Base-by-base conservation (phyloP, 2,113 vertebrate species). In the Shinisaurus crocodilurus region DNA sequence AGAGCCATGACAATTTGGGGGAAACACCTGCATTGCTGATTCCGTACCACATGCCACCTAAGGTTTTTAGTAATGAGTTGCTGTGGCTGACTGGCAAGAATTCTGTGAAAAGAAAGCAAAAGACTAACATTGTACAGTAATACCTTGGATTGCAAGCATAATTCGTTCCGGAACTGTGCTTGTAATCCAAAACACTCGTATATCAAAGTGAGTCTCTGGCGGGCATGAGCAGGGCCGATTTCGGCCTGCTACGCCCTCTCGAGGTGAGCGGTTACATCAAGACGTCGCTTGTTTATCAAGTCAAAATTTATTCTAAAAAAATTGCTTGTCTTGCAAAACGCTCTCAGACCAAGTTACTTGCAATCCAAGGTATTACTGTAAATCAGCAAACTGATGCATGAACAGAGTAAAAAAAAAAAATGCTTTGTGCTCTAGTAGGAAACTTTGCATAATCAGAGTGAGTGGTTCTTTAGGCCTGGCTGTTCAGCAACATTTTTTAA, bases 351-450 rank as follows among this genome's bases (percentile, higher is more conserved):
- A n/a, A n/a, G n/a, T n/a, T n/a, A n/a, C n/a, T n/a, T n/a, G n/a
- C n/a, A n/a, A n/a, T n/a, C n/a, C n/a, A n/a, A n/a, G n/a, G n/a
- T n/a, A n/a, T n/a, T n/a, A n/a, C n/a, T n/a, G n/a, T 54, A 54
- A 93, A 96, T 93, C 94, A 96, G 92, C 90, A 94, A 93, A 93
- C 86, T 93, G 94, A 95, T 95, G 94, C 84, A 95, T 95, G 87
- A 92, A 91, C 90, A 63, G 85, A 92, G 86, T 57, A 65, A 57
- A 92, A 93, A 92, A 93, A 65, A 18, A 65, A 65, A 65, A 65
- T 8, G 15, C 4, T 32, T 94, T 76, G 77, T 50, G 4, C 45
- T 32, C 29, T 25, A 76, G 74, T 32, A 10, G 74, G 37, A 25
- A 76, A 25, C 74, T 43, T 32, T 69, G 13, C n/a, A 74, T 9